Evolutionary conservation across 2,113 vertebrate species (phyloP).

Genomic region (Cyanistes caeruleus): DNA sequence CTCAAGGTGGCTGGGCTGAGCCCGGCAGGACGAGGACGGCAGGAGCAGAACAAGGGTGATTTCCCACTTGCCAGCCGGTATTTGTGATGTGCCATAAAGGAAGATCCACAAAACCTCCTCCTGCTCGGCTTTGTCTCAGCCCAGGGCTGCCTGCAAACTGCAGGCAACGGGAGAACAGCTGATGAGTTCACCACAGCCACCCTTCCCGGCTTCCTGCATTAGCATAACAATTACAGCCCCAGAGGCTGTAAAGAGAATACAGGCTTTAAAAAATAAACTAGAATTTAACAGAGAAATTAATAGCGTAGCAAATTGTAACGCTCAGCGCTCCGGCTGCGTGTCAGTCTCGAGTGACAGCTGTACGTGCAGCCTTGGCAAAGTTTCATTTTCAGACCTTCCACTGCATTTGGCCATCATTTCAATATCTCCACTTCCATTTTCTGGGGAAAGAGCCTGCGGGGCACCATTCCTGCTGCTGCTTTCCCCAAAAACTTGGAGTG

Average conservation of each 20-base stretch:
- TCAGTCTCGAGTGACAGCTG: neutral
- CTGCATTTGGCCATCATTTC: neutral
- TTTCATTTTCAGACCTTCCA: neutral
- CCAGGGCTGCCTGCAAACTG: neutral
- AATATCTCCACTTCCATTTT: neutral
- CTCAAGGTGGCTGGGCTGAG: neutral
- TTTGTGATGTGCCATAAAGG: neutral
- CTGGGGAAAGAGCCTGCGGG: neutral
- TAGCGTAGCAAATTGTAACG: neutral
- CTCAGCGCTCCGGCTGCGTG: neutral
- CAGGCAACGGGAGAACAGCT: neutral
- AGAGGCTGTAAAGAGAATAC: neutral
- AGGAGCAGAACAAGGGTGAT: neutral
- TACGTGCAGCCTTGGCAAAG: neutral
- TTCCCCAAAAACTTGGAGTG: neutral
- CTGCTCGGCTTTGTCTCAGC: slow-evolving; percentile 10
- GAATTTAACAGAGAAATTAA: slow-evolving; percentile 30
- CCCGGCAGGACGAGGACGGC: neutral
- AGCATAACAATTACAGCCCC: slow-evolving; percentile 44
- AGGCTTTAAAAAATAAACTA: neutral
- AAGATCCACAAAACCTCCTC: neutral
- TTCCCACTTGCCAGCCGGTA: neutral
- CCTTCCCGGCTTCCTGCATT: neutral
- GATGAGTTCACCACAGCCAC: neutral
- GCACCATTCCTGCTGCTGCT: neutral